Percentiles rank a stretch among this genome's conserved stretches.
Conservation (phyloP, 2,113 vertebrate genomes). For the Entelurus aequoreus region DNA sequence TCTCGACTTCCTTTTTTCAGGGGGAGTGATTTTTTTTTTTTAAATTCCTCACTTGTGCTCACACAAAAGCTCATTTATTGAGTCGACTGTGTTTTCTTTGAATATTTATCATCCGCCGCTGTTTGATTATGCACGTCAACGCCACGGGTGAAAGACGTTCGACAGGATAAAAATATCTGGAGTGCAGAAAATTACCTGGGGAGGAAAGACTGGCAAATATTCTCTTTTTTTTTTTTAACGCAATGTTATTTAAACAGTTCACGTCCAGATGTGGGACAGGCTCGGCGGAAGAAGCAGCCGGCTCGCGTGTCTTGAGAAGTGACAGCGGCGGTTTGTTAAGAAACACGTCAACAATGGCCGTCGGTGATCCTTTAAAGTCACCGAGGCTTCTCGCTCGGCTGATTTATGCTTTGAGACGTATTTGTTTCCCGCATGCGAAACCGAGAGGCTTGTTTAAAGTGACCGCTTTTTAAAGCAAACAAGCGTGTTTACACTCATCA, state of each 20-base stretch:
- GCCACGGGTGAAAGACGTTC: conserved; percentile 3
- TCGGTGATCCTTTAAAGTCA: neutral
- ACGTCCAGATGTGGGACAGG: conserved; percentile 3
- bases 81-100: conserved; percentile 8
- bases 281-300: neutral
- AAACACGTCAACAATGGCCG: too few relatives aligned
- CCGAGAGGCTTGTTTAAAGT: neutral
- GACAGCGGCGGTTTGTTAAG: too few relatives aligned
- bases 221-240: conserved; percentile 1
- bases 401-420: neutral
- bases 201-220: conserved; percentile 4
- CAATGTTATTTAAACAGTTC: conserved; percentile 5
- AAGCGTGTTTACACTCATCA: neutral
- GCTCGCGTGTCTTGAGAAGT: neutral
- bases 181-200: conserved; percentile 7
- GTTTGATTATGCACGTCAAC: conserved; percentile 8
- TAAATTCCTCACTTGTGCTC: neutral
- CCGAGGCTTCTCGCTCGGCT: neutral
- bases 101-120: conserved; percentile 5
- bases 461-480: neutral
- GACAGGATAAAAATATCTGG: conserved; percentile 14
- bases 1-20: neutral
- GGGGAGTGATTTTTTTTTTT: neutral
- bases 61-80: conserved; percentile 6
- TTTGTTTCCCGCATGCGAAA: neutral